These are phyloP conservation scores for Phylloscopus trochiloides DNA, from an alignment of 2,113 vertebrate species.

Conservation along the genomic window DNA sequence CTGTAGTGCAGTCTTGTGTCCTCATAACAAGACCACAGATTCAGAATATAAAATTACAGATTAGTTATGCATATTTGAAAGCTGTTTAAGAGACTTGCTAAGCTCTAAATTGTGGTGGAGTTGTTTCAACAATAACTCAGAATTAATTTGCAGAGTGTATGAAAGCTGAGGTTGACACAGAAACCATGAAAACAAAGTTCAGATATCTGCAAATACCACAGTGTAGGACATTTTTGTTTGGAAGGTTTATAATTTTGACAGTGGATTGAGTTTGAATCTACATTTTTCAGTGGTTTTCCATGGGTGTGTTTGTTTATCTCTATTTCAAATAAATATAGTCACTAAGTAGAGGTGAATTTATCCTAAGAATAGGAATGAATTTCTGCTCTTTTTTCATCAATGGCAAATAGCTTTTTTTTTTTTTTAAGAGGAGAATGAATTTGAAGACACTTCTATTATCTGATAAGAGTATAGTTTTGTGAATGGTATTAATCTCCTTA, in stretches of 20 bases:
- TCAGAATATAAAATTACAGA: conserved; percentile 2
- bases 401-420: neutral
- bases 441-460: neutral
- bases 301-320: neutral
- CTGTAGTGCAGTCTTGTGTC: neutral
- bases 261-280: neutral
- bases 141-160: neutral
- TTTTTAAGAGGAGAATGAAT: neutral
- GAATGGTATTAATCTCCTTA: neutral
- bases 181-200: neutral
- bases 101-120: neutral
- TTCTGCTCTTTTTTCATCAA: neutral
- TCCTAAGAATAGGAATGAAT: neutral
- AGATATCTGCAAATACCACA: neutral
- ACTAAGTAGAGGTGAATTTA: neutral
- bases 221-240: neutral
- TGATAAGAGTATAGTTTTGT: neutral
- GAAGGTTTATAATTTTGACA: neutral
- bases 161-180: neutral
- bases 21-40: neutral
- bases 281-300: neutral
- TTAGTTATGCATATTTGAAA: conserved; percentile 23
- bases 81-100: neutral
- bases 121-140: neutral
- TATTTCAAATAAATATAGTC: neutral